Percentiles rank a stretch among this genome's conserved stretches.
These are phyloP conservation scores for Caenorhabditis virilis DNA, from an alignment of 2,888 invertebrate genomes.

Conservation along the genomic window DNA sequence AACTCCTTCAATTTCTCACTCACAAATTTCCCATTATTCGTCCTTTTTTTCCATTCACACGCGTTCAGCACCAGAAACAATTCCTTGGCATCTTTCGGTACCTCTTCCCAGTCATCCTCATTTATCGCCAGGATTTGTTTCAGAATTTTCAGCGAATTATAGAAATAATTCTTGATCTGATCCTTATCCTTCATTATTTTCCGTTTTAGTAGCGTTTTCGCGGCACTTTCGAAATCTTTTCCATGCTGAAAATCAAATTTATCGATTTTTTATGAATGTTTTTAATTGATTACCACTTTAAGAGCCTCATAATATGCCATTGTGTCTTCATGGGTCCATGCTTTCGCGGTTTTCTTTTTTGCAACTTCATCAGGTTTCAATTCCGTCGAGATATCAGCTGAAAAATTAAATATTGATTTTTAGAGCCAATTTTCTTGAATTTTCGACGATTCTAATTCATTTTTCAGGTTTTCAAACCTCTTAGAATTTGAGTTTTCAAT, in stretches of 20 bases:
- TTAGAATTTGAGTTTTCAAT: too few species aligned
- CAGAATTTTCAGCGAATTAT: conserved; percentile 54
- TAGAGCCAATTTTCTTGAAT: too few species aligned
- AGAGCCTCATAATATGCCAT: conserved; percentile 39
- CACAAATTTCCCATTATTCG: conserved; percentile 39
- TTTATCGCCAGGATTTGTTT: conserved; percentile 26
- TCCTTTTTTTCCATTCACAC: conserved; percentile 57
- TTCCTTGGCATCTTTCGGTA: conserved; percentile 54
- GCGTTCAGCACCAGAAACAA: conserved; percentile 59
- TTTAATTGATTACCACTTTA: conserved; percentile 24
- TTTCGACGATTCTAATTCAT: too few species aligned
- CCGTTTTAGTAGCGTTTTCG: conserved; percentile 45
- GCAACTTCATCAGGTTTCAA: conserved; percentile 1
- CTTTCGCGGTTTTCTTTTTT: conserved; percentile 6
- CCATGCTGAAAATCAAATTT: conserved; percentile 50
- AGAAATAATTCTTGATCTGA: conserved; percentile 57
- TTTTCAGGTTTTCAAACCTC: too few species aligned
- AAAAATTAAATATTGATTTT: too few species aligned
- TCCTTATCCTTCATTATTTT: conserved; percentile 55
- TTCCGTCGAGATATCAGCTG: too few species aligned
- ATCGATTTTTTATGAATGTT: background rate
- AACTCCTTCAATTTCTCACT: conserved; percentile 41
- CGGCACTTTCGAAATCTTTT: conserved; percentile 59
- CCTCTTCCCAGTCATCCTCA: conserved; percentile 21
- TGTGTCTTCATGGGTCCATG: conserved; percentile 37